Evolutionary conservation across 2,797 vertebrate species (phyloP), one percentile per base, ranked within the genome.

Genomic region (Microctenopoma lineatum): DNA sequence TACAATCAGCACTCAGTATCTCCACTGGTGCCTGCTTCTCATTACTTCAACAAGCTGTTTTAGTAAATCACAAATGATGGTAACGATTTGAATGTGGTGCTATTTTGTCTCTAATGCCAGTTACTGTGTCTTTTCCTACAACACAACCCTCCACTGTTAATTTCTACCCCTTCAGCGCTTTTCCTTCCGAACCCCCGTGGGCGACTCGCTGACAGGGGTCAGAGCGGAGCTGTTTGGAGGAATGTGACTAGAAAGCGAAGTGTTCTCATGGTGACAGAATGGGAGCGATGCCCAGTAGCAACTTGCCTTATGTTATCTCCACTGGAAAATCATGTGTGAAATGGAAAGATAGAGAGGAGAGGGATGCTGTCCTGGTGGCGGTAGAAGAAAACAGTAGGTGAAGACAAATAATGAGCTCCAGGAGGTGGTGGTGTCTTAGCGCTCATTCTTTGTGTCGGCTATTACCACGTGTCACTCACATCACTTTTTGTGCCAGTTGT

Each of bases 211-310:
- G 63, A 73, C 80, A 82, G 64, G 32, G 77, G 82, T 87, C 85
- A 76, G 68, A 58, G 72, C 29, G 5, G 68, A 58, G 72, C 29
- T 32, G 29, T 44, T 75, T 41, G 58, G 56, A 53, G 54, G 39
- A 66, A 65, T 46, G 65, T 21, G 63, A 70, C 53, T n/a, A 59
- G 50, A 79, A 69, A 72, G 16, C 53, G 26, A 74, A 68, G 45
- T 44, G 57, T 81, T 88, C 58, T 84, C 73, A 59, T 79, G 63
- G 62, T 73, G 87, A 90, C 84, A 80, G 79, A 88, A 88, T 84
- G 63, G 56, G 84, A 73, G 55, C 53, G 36, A 55, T 67, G 72
- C 79, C 61, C 0, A 65, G 41, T 25, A 63, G 44, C 25, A 39
- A 34, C 59, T 80, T 2, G 18, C 64, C 59, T 42, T 67, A 62